Percentiles rank a stretch among this genome's conserved stretches.
These are phyloP conservation scores for Notolabrus celidotus DNA, from an alignment of 2,797 vertebrate genomes.

Conservation along the genomic window DNA sequence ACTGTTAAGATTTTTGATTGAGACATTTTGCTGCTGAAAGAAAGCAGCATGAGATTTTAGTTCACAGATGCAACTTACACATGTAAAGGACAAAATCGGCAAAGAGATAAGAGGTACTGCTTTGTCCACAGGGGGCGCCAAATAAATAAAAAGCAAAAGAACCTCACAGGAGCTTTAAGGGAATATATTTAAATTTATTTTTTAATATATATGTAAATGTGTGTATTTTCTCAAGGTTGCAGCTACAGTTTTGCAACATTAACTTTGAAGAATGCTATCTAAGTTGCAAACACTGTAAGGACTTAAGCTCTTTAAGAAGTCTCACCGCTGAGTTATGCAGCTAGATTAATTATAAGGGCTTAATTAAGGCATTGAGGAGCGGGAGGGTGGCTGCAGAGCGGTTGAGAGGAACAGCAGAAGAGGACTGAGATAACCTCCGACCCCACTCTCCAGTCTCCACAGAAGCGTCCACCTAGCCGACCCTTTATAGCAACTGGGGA, in stretches of 20 bases:
- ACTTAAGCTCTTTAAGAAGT: constrained; percentile 60
- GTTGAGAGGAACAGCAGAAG: constrained; percentile 48
- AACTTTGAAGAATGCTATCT: constrained; percentile 30
- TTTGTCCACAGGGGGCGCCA: too few relatives aligned
- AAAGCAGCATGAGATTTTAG: too few relatives aligned
- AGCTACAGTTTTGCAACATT: constrained; percentile 29
- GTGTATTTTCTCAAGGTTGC: too few relatives aligned
- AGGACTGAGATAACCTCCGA: constrained; percentile 73
- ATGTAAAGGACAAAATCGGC: too few relatives aligned
- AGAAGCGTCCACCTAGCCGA: constrained; percentile 42
- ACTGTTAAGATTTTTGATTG: too few relatives aligned
- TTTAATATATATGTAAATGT: too few relatives aligned
- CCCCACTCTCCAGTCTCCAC: constrained; percentile 51
- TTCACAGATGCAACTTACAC: too few relatives aligned
- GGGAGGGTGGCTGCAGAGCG: constrained; percentile 39
- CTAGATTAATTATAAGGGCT: constrained; percentile 79
- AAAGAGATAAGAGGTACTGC: too few relatives aligned
- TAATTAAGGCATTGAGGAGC: constrained; percentile 75
- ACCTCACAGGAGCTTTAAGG: too few relatives aligned
- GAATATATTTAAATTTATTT: too few relatives aligned
- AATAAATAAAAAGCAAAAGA: too few relatives aligned
- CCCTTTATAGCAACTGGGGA: constrained; percentile 38
- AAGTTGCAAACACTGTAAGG: constrained; percentile 37
- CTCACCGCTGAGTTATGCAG: constrained; percentile 62
- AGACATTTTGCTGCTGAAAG: too few relatives aligned